Evolutionary conservation across 2,888 invertebrate genomes (phyloP).

Genomic region (Eristalinus aeneus): DNA sequence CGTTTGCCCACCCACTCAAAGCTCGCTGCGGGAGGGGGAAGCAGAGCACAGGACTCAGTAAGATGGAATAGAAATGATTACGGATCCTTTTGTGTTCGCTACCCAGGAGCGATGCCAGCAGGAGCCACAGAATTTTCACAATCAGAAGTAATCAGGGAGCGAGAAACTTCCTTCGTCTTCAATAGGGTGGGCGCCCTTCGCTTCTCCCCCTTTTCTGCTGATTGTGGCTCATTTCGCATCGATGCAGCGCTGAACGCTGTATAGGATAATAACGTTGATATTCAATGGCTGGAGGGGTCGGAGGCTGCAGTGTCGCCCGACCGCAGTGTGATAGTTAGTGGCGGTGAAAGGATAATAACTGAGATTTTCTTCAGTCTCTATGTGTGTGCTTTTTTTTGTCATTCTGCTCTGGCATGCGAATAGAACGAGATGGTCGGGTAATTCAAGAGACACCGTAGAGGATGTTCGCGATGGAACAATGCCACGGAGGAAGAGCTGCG

Average conservation of each 20-base stretch:
- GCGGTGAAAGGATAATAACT: constrained; percentile 36
- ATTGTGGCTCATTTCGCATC: constrained; percentile 49
- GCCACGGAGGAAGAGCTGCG: not conserved
- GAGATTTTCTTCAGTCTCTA: constrained; percentile 19
- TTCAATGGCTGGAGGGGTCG: not conserved
- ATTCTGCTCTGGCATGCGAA: not conserved
- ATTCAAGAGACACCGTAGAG: not conserved
- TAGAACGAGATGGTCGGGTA: not conserved
- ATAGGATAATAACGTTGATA: constrained; percentile 20
- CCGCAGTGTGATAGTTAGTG: not conserved
- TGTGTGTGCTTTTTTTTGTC: not conserved
- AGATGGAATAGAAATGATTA: constrained; percentile 50
- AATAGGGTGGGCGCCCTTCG: constrained; percentile 25
- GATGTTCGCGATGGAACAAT: not conserved
- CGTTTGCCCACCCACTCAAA: not conserved
- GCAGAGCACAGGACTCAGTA: constrained; percentile 15
- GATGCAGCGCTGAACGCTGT: constrained; percentile 23
- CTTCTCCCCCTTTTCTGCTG: not conserved
- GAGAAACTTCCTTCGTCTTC: constrained; percentile 27
- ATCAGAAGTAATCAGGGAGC: constrained; percentile 58
- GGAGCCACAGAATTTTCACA: constrained; percentile 43
- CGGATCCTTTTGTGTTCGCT: constrained; percentile 42
- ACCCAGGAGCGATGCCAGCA: not conserved
- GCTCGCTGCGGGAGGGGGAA: not conserved
- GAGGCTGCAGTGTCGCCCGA: not conserved